Conservation (phyloP, 2,113 vertebrate species). For the Gasterosteus nipponicus region DNA sequence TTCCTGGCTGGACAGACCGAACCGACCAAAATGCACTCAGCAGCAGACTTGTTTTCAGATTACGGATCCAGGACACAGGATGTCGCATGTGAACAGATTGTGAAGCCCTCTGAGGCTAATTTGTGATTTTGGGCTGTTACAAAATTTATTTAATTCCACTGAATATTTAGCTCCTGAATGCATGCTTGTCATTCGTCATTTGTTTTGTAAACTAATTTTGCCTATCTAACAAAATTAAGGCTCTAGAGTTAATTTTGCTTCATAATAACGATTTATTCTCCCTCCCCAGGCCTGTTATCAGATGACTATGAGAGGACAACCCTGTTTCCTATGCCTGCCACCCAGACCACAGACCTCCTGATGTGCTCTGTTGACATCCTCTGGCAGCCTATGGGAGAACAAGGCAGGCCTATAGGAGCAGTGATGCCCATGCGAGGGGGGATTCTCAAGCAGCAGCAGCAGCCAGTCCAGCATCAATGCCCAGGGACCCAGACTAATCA, state of each 20-base stretch:
- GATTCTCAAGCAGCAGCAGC: slow-evolving; percentile 56
- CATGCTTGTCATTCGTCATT: not conserved
- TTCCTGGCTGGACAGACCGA: too few species aligned
- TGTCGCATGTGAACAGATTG: too few species aligned
- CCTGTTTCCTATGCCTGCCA: slow-evolving; percentile 27
- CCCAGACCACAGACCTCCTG: not conserved
- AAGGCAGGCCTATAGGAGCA: slow-evolving; percentile 57
- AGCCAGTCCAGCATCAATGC: slow-evolving; percentile 53
- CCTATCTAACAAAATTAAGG: not conserved
- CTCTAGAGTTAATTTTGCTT: not conserved
- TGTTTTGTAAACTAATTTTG: not conserved
- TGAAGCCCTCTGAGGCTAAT: too few species aligned
- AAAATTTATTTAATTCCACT: too few species aligned
- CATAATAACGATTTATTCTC: not conserved
- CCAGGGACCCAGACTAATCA: slow-evolving; percentile 42
- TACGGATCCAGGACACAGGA: too few species aligned
- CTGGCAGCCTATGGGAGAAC: slow-evolving; percentile 70
- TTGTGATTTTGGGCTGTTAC: too few species aligned
- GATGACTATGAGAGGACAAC: slow-evolving; percentile 73
- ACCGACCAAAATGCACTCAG: too few species aligned
- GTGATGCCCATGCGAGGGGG: slow-evolving; percentile 68
- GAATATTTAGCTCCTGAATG: not conserved
- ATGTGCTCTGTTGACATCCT: slow-evolving; percentile 52
- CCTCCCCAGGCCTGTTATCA: slow-evolving; percentile 30
- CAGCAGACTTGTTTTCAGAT: too few species aligned